Evolutionary conservation across 2,888 invertebrate genomes (phyloP), one percentile per base, ranked within the genome.

Genomic region (Drosophila yooni): DNA sequence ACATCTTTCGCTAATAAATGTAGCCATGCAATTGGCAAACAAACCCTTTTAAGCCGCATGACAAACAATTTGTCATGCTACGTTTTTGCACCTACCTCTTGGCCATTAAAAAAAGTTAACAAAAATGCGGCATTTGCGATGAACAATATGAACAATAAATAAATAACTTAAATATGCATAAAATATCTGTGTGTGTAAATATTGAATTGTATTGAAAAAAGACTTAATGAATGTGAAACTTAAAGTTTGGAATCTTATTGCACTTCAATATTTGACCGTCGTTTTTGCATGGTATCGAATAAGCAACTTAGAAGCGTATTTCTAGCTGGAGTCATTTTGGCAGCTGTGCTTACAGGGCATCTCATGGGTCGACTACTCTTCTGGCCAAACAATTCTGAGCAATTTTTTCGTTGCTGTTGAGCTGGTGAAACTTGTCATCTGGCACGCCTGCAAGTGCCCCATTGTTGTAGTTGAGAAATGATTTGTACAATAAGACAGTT

Each of bases 1-100:
- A 60, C 54, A 76, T 57, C 70, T 79, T 73, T 74, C 65, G 79
- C 79, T 76, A 76, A 82, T 83, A 82, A 82, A 88, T 84, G 82
- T 54, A 2, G 34, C 65, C 53, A 36, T 58, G 56, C 65, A 38
- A 63, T 59, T 74, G 58, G 51, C 74, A 61, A 59, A 27, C 50
- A 61, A 66, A 72, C 71, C 78, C 75, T 75, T 74, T 77, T 62
- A 54, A 56, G 27, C 46, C 52, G 68, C 54, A 80, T 80, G 87
- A 78, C 75, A 82, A 84, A 74, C 81, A 73, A 63, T 74, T 81
- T 79, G 54, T 52, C 62, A 60, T 59, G 40, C 50, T 58, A 40
- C 15, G 8, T 65, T 64, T 59, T 67, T 65, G 48, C 67, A 68
- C 57, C 34, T 46, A 25, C 21, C 67, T 56, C 6, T 25, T 25